Conservation (phyloP, 1,140 invertebrate genomes). For the Reticulitermes speratus region DNA sequence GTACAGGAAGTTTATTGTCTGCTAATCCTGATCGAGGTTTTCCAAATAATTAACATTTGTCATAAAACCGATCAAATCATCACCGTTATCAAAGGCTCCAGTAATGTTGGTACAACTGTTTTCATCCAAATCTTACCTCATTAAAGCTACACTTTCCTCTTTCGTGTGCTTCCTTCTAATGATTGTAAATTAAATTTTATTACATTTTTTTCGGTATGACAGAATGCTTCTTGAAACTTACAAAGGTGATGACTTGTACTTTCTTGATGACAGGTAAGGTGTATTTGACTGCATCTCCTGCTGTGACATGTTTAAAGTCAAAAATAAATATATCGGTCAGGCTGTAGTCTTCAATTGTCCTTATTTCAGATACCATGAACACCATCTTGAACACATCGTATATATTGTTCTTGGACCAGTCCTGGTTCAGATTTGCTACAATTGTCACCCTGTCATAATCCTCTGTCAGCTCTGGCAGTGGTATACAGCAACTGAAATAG, state of each 20-base stretch:
- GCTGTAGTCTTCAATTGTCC: constrained; percentile 42
- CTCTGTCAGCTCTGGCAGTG: constrained; percentile 43
- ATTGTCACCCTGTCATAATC: constrained; percentile 43
- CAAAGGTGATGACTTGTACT: constrained; percentile 42
- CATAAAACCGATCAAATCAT: no score
- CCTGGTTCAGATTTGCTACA: neutral
- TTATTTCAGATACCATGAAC: constrained; percentile 41
- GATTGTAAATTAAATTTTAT: no score
- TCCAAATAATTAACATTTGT: no score
- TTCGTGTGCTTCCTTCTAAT: no score
- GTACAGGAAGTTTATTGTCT: no score
- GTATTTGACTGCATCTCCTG: constrained; percentile 43
- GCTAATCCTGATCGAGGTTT: no score
- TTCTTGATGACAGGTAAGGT: constrained; percentile 46
- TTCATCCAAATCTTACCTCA: no score
- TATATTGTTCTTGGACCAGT: constrained; percentile 33
- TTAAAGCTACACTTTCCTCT: no score
- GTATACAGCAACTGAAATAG: constrained; percentile 41
- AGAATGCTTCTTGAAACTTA: constrained; percentile 22
- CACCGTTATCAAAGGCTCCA: no score
- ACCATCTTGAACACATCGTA: constrained; percentile 34
- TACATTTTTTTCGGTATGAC: no score
- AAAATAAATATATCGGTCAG: constrained; percentile 46
- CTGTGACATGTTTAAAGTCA: constrained; percentile 42
- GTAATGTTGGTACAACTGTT: no score